Evolutionary conservation across 2,797 vertebrate species (phyloP), one percentile per base, ranked within the genome.

Genomic region (Dendrocincla tyrannina): DNA sequence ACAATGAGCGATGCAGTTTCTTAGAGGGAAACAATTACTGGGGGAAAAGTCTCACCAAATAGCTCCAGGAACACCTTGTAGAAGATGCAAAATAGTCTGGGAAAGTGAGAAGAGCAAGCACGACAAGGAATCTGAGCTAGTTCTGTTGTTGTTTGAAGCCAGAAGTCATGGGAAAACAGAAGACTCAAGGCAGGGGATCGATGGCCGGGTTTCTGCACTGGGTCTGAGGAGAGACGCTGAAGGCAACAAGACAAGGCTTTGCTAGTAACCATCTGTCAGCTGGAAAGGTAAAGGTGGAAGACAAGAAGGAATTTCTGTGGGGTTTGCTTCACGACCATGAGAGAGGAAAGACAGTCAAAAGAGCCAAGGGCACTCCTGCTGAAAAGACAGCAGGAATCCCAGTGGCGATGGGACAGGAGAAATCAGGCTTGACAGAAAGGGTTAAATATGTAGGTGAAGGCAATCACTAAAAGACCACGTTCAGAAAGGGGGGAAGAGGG

Each of bases 381-480:
- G 25, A 42, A 13, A 55, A 81, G 30, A 64, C 17, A n/a, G n/a
- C n/a, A n/a, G n/a, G n/a, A n/a, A n/a, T n/a, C n/a, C 28, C 17
- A 17, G 30, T 3, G 22, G 23, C 11, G 14, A 55, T 5, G 10
- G 23, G 46, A 50, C 32, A 20, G 64, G 16, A 53, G 59, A 23
- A 81, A 77, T 41, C n/a, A 58, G 24, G n/a, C 17, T 60, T 55
- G 41, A 62, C 7, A n/a, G 55, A 59, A 55, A 68, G 23, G 20
- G 47, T 44, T n/a, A 20, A 70, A 42, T 3, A 8, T 41, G 35
- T 30, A 14, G 24, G 16, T 41, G 44, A 77, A 73, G 50, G 9
- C 4, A 0, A 30, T 7, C 1, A 0, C 49, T 55, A 46, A 44
- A 85, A 68, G 28, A 49, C 14, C 22, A 4, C 5, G 3, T 44